Conservation (phyloP, 2,113 vertebrate species). For the Lanius collurio region DNA sequence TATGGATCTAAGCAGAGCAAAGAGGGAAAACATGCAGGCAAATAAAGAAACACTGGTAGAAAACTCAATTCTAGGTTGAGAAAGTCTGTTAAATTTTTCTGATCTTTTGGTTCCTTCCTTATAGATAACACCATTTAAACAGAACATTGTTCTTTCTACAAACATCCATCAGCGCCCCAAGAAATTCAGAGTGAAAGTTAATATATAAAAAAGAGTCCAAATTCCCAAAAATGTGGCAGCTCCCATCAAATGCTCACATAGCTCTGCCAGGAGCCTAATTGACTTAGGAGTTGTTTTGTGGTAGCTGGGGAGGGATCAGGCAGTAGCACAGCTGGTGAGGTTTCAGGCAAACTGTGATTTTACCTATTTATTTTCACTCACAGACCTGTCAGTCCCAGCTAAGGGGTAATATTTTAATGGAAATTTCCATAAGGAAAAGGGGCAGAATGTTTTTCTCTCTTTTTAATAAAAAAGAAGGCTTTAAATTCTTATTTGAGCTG, state of each 20-base stretch:
- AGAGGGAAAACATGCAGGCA: not conserved
- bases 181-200: not conserved
- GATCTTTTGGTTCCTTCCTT: not conserved
- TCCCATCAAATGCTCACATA: not conserved
- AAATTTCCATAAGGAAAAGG: not conserved
- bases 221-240: not conserved
- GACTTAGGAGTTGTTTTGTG: not conserved
- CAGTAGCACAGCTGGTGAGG: constrained; percentile 27
- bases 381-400: not conserved
- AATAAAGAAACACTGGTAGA: not conserved
- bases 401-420: constrained; percentile 6
- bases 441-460: not conserved
- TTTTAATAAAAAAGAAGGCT: not conserved
- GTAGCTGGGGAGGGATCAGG: constrained; percentile 10
- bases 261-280: not conserved
- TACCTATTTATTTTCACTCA: constrained; percentile 40
- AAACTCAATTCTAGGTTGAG: not conserved
- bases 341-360: constrained; percentile 47
- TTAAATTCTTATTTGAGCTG: not conserved
- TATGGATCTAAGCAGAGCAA: not conserved
- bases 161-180: not conserved
- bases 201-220: not conserved
- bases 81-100: not conserved
- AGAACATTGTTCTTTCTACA: not conserved
- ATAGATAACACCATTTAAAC: not conserved